These are phyloP conservation scores for Tenebrio molitor DNA, from an alignment of 1,140 invertebrate species.

Conservation along the genomic window DNA sequence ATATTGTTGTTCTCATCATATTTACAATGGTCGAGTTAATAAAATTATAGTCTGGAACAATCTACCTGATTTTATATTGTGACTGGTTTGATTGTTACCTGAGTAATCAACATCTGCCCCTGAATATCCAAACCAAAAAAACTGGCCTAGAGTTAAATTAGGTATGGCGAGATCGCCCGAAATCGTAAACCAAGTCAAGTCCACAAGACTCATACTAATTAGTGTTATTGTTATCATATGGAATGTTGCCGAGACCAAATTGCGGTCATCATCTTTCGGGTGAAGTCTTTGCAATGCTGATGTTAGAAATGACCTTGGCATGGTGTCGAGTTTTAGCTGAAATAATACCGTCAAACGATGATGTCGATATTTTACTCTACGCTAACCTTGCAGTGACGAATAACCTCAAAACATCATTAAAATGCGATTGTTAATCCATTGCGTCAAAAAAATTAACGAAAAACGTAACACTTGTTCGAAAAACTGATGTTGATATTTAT, in stretches of 20 bases:
- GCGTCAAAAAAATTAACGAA: no score
- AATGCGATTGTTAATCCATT: no score
- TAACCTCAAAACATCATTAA: no score
- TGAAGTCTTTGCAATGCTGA: slow-evolving; percentile 56
- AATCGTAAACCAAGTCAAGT: slow-evolving; percentile 64
- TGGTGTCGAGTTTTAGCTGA: slow-evolving; percentile 10
- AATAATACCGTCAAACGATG: not conserved
- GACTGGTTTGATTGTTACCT: slow-evolving; percentile 49
- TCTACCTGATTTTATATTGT: not conserved
- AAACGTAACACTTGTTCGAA: no score
- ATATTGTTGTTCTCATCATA: slow-evolving; percentile 64
- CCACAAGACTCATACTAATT: slow-evolving; percentile 64
- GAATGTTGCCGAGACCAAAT: slow-evolving; percentile 63
- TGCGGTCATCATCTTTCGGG: slow-evolving; percentile 63
- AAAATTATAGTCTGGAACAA: slow-evolving; percentile 62
- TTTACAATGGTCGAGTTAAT: slow-evolving; percentile 62
- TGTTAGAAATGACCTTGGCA: slow-evolving; percentile 21
- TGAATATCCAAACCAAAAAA: slow-evolving; percentile 65
- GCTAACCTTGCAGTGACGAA: not conserved
- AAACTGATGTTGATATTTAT: no score
- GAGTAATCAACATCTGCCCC: slow-evolving; percentile 52
- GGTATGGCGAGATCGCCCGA: slow-evolving; percentile 60
- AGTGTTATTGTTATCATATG: slow-evolving; percentile 64
- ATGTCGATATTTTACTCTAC: not conserved
- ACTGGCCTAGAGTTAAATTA: slow-evolving; percentile 62